Evolutionary conservation across 2,113 vertebrate genomes (phyloP).

Genomic region (Caracal caracal): DNA sequence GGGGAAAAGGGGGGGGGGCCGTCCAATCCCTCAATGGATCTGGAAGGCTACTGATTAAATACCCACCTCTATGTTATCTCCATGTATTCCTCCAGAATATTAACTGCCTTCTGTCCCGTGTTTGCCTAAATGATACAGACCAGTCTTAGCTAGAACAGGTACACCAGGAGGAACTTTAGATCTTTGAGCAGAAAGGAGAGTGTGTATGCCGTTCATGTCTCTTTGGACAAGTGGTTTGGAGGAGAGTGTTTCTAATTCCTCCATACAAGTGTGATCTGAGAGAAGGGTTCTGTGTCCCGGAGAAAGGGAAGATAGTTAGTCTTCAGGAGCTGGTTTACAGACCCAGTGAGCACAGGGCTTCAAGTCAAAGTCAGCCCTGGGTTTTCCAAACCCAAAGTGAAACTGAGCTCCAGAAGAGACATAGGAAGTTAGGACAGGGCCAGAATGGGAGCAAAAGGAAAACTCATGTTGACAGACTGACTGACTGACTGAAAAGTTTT

Average conservation of each 20-base stretch:
- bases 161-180: background rate
- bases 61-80: no score
- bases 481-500: slow-evolving; percentile 46
- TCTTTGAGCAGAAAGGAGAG: background rate
- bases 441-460: slow-evolving; percentile 37
- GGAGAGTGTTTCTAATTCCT: background rate
- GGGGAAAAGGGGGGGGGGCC: background rate
- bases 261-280: background rate
- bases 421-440: slow-evolving; percentile 44
- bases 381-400: slow-evolving; percentile 28
- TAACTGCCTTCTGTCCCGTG: background rate
- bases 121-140: background rate
- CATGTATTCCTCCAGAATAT: background rate
- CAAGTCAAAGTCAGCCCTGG: background rate
- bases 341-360: background rate
- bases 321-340: background rate
- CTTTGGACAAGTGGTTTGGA: background rate
- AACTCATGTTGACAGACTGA: slow-evolving; percentile 60
- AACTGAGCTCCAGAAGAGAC: background rate
- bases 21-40: background rate
- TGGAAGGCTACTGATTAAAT: background rate
- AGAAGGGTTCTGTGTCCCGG: background rate
- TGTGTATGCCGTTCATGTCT: background rate
- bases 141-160: background rate
- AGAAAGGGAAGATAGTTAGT: background rate